Conservation (phyloP, 2,113 vertebrate species). For the Galemys pyrenaicus region DNA sequence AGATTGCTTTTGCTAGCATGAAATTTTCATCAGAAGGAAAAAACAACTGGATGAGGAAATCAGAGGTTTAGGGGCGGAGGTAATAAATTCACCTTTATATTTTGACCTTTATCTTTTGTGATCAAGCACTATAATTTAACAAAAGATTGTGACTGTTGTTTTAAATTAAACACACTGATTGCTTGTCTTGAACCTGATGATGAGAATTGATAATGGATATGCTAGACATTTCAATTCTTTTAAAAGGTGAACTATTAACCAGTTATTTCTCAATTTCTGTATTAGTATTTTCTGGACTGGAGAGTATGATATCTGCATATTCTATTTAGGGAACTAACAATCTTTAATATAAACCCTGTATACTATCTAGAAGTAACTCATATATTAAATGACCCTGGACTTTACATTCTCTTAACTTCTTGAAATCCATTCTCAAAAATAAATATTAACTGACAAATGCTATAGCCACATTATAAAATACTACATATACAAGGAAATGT, state of each 20-base stretch:
- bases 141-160: neutral
- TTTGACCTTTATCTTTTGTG: constrained; percentile 36
- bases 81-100: neutral
- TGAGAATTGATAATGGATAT: neutral
- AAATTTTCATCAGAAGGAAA: constrained; percentile 48
- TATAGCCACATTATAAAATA: neutral
- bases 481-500: neutral
- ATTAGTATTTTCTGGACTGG: neutral
- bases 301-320: neutral
- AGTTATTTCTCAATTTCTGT: neutral
- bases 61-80: neutral
- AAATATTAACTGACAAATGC: neutral
- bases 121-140: neutral
- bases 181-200: neutral
- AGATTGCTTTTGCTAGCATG: neutral
- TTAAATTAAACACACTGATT: constrained; percentile 10
- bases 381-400: neutral
- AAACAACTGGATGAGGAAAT: neutral
- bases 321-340: neutral
- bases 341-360: neutral
- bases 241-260: neutral
- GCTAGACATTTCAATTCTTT: neutral
- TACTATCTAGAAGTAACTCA: neutral
- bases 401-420: neutral
- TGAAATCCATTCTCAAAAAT: neutral